phyloP scores from a whole-genome alignment of 2,113 vertebrate genomes.

The Macaca fascicularis region T2T-MFA8v1.1 NC_088375.1:39640501-39641000 shows the following conservation, averaged over 20 bases:
- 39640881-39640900: neutral
- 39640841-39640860: neutral
- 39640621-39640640: neutral
- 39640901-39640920: neutral
- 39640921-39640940: neutral
- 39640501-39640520: neutral
- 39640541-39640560: neutral
- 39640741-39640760: neutral
- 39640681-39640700: neutral
- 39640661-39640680: slow-evolving; percentile 31
- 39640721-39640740: neutral
- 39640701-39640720: neutral
- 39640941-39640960: neutral
- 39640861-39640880: neutral
- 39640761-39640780: slow-evolving; percentile 26
- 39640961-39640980: no score
- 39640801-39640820: neutral
- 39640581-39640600: neutral
- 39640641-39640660: neutral
- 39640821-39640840: slow-evolving; percentile 32
- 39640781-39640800: slow-evolving; percentile 30
- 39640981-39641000: neutral
- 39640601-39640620: neutral
- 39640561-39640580: neutral
- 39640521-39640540: neutral